phyloP scores from a whole-genome alignment of 2,113 vertebrate species.

The Chionodraco myersi region DNA sequence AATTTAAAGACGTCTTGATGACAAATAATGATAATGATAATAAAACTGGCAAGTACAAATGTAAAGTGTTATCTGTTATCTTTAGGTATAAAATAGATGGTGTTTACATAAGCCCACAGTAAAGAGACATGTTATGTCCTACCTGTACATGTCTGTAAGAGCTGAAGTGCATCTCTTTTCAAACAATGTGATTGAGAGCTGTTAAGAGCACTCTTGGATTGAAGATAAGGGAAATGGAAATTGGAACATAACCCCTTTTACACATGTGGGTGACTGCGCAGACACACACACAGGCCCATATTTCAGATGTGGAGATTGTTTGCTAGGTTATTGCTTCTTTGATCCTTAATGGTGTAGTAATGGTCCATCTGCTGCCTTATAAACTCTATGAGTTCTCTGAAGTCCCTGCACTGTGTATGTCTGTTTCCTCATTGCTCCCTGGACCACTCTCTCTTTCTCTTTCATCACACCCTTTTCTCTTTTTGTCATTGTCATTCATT shows the following conservation, averaged over 20 bases:
- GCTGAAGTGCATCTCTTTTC: background rate
- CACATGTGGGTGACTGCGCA: background rate
- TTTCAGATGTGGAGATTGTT: conserved; percentile 29
- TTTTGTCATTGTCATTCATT: conserved; percentile 24
- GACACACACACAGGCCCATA: conserved; percentile 5
- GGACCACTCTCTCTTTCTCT: conserved; percentile 1
- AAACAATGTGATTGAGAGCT: background rate
- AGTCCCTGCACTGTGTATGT: conserved; percentile 11
- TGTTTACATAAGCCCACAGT: no score
- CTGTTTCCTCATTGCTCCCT: background rate
- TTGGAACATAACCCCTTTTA: conserved; percentile 3
- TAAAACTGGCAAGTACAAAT: no score
- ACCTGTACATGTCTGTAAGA: no score
- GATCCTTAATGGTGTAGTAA: conserved; percentile 47
- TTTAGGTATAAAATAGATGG: no score
- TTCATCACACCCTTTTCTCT: background rate
- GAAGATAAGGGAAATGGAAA: conserved; percentile 16
- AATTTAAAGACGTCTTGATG: no score
- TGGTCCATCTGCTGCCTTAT: conserved; percentile 41
- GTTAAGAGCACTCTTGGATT: conserved; percentile 13
- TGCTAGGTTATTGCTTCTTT: conserved; percentile 34
- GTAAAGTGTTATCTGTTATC: no score
- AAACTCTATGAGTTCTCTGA: conserved; percentile 12
- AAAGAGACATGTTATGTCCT: no score
- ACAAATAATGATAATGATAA: no score